Conservation (phyloP, 30 jellyfish, hydroid and myxozoan genomes). For the Sanderia malayensis region DNA sequence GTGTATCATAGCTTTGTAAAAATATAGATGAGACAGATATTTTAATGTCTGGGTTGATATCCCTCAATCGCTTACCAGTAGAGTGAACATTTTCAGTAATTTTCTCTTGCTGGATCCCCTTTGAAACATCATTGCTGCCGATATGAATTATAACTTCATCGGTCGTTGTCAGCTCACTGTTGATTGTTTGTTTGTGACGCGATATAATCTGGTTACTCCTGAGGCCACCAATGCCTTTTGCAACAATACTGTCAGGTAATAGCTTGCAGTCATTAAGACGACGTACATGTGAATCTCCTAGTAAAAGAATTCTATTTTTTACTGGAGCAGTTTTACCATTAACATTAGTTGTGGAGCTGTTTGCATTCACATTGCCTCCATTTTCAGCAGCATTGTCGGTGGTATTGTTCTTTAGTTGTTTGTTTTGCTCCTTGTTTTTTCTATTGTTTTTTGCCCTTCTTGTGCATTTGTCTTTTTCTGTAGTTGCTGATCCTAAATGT, state of each 20-base stretch:
- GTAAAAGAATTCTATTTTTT: too few species aligned
- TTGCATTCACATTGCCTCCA: too few species aligned
- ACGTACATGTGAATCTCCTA: not conserved
- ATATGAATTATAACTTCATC: slow-evolving; percentile 25
- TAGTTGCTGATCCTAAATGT: too few species aligned
- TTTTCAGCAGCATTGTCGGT: too few species aligned
- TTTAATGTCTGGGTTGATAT: not conserved
- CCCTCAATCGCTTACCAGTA: not conserved
- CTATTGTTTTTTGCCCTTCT: too few species aligned
- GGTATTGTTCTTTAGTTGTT: too few species aligned
- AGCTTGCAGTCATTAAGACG: not conserved
- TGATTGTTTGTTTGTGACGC: not conserved
- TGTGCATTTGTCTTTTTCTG: too few species aligned
- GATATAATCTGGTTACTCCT: not conserved
- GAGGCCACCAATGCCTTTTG: not conserved
- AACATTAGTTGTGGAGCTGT: too few species aligned
- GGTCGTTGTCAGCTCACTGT: not conserved
- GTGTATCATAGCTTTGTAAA: not conserved
- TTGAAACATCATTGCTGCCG: slow-evolving; percentile 17
- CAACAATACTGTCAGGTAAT: not conserved
- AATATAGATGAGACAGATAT: slow-evolving; percentile 11
- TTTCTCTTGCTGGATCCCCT: not conserved
- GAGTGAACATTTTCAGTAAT: not conserved
- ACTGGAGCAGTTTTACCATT: too few species aligned
- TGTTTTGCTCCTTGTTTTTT: too few species aligned